A percentile compares a stretch with the other conserved stretches of the same genome.
Evolutionary conservation across 1,140 invertebrate genomes (phyloP).

Genomic region (Ganaspis sp.): DNA sequence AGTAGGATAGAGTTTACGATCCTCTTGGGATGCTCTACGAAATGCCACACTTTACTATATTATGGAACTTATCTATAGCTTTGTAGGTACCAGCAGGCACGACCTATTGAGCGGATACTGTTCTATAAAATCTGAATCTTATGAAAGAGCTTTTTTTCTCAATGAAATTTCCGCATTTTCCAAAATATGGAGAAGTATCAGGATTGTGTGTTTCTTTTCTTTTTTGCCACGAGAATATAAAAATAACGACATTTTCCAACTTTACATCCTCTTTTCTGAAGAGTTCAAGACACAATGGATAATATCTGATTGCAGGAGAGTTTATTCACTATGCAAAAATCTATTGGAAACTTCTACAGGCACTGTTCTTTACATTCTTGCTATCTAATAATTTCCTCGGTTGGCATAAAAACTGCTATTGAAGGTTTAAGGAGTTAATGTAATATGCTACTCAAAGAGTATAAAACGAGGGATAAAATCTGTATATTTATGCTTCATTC

Average conservation of each 20-base stretch:
- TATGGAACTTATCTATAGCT: constrained; percentile 37
- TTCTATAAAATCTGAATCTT: constrained; percentile 20
- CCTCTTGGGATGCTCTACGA: constrained; percentile 19
- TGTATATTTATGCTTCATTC: neutral
- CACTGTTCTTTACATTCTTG: neutral
- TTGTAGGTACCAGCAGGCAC: constrained; percentile 49
- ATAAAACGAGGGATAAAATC: neutral
- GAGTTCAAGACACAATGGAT: neutral
- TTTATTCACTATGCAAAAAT: neutral
- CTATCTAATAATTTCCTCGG: neutral
- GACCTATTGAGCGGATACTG: constrained; percentile 46
- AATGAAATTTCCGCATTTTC: neutral
- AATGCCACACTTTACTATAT: constrained; percentile 19
- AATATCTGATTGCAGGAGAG: neutral
- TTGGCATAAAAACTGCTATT: neutral
- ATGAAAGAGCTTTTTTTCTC: neutral
- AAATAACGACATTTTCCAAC: neutral
- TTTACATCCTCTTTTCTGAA: constrained; percentile 13
- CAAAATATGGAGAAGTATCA: neutral
- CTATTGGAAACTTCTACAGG: neutral
- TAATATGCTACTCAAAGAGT: neutral
- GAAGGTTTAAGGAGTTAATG: neutral
- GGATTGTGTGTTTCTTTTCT: neutral
- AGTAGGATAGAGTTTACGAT: constrained; percentile 3
- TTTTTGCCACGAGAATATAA: neutral